Base-by-base conservation (phyloP, 2,888 invertebrate genomes). In the Agonopterix arenella region DNA sequence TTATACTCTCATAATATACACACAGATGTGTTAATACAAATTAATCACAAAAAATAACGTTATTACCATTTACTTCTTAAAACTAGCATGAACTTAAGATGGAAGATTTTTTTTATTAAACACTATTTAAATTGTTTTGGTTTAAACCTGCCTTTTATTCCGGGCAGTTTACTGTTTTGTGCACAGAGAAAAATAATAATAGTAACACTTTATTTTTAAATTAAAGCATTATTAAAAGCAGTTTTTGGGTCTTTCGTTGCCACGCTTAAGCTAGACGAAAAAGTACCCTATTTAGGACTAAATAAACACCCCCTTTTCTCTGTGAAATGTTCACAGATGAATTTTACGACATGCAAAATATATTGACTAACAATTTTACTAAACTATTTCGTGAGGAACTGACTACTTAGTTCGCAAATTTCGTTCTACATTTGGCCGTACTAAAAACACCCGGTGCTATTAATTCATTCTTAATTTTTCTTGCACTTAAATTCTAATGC, bases 81-180 rank as follows among this genome's bases (percentile, higher is more conserved):
- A 68, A 69, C 72, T 81, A 80, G 71, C 59, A 68, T 57, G 63
- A 81, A 82, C 67, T 55, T 61, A 74, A 72, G 61, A 70, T 78
- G 80, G 80, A 81, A 83, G 79, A 77, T 70, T 57, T 62, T 55
- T n/a, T 66, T 64, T 66, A 40, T 40, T 43, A 43, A 69, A 67
- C 50, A 62, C 72, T 74, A 75, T 58, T 10, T 46, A 13, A 52
- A 59, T 59, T 53, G 70, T 68, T 81, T 82, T 80, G 77, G 81
- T 80, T 78, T 66, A 47, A 53, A 57, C 46, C 66, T 61, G 67
- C 65, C 52, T 44, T 44, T 47, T 42, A 46, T 44, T 46, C 49
- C 49, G 46, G 55, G 58, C 73, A 68, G 69, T 54, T 50, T 28
- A 28, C 28, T 28, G 47, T 53, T 77, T 83, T 82, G 83, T 80